Conservation (phyloP, 2,888 invertebrate genomes). For the Aphrophora alni region DNA sequence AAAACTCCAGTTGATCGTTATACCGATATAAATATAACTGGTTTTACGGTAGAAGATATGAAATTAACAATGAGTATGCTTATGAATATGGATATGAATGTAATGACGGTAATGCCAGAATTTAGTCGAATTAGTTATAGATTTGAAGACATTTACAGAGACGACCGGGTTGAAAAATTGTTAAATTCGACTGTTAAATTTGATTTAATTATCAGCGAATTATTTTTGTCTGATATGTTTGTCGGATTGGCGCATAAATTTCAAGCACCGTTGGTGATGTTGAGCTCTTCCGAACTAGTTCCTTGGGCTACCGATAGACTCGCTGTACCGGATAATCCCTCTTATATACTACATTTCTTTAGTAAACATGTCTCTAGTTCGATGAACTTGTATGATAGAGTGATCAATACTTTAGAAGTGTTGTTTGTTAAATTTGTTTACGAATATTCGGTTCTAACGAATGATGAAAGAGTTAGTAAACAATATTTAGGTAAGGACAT, state of each 20-base stretch:
- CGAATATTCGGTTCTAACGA: neutral
- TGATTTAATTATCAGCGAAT: constrained; percentile 45
- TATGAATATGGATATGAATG: neutral
- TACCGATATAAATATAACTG: constrained; percentile 22
- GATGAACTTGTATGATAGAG: neutral
- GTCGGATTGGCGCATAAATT: constrained; percentile 44
- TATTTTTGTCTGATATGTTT: constrained; percentile 45
- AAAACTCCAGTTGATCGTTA: constrained; percentile 21
- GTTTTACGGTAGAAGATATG: neutral
- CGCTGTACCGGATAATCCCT: constrained; percentile 38
- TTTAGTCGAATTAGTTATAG: neutral
- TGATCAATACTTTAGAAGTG: no score
- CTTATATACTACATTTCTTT: constrained; percentile 41
- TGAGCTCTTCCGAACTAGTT: constrained; percentile 44
- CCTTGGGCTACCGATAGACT: constrained; percentile 43
- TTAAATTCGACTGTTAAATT: constrained; percentile 23
- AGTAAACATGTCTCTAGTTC: neutral
- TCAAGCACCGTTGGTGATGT: constrained; percentile 41
- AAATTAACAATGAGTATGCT: neutral
- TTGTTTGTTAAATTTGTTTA: neutral
- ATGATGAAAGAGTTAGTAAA: neutral
- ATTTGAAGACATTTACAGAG: neutral
- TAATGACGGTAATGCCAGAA: neutral
- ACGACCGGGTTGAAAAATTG: neutral
- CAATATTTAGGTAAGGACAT: neutral